Evolutionary conservation across 2,888 invertebrate species (phyloP), one percentile per base, ranked within the genome.

Genomic region (Troilus luridus): DNA sequence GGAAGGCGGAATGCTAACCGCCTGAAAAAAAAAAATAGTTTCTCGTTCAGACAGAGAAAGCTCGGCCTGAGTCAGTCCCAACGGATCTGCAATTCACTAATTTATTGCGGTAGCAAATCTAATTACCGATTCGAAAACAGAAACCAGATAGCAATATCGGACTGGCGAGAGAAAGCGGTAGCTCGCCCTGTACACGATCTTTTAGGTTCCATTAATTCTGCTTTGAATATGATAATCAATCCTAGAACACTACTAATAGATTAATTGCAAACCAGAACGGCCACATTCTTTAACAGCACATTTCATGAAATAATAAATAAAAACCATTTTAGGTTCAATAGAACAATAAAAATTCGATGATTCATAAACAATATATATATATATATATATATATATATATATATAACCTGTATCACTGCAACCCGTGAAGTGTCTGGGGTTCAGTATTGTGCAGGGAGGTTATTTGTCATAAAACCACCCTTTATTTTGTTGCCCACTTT

Each of bases 41-140:
- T 8, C 54, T 81, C 54, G 54, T 41, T 56, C 21, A 54, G 21
- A 41, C 41, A 54, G 81, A 81, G 81, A 81, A 81, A 81, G 81
- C 19, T 67, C 54, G 54, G 9, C 11, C 19, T 1, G 54, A 54
- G 41, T 56, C 81, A 67, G 12, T 24, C 67, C 24, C 12, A 21
- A 81, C 24, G 81, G 54, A 81, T 81, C 81, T 21, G 81, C 54
- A 81, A 81, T 81, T 81, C 81, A 54, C 81, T 81, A 81, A 81
- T 81, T 81, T 81, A 81, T 81, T 54, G 81, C 81, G 81, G 54
- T 56, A 19, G 54, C 81, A 54, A 41, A 21, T 19, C 54, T 81
- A 81, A 81, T 81, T 81, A 81, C 21, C 81, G 81, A 81, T 81
- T 81, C 81, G 54, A 81, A 81, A 67, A 67, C 67, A 27, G 67